Evolutionary conservation across 2,888 invertebrate genomes (phyloP).

Genomic region (Lepas anatifera): DNA sequence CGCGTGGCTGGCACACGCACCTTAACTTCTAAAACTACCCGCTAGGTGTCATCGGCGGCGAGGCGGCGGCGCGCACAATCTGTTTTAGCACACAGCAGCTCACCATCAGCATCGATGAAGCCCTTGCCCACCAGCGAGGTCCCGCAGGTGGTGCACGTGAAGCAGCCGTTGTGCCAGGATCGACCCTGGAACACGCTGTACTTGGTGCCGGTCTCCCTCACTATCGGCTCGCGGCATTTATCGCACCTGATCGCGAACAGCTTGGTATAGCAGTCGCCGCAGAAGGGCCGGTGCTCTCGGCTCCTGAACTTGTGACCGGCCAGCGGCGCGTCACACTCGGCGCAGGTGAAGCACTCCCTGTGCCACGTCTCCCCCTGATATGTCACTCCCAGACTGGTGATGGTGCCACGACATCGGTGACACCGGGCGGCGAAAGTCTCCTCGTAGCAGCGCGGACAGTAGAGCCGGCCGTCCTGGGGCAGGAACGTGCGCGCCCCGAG

Average conservation of each 20-base stretch:
- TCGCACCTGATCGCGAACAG: conserved; percentile 97
- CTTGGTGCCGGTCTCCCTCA: conserved; percentile 85
- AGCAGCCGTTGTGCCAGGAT: conserved; percentile 99
- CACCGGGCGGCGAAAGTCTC: conserved; percentile 99
- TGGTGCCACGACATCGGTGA: conserved; percentile 90
- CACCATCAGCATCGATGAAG: conserved; percentile 94
- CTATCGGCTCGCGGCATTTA: conserved; percentile 93
- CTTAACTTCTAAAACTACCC: too few species aligned
- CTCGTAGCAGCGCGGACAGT: conserved; percentile 97
- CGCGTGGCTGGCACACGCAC: too few species aligned
- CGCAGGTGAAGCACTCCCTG: conserved; percentile 98
- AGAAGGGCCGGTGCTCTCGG: conserved; percentile 97
- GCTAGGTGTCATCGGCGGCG: background rate
- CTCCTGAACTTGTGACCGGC: conserved; percentile 98
- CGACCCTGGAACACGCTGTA: conserved; percentile 99
- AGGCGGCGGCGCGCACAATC: conserved; percentile 66
- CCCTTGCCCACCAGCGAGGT: conserved; percentile 89
- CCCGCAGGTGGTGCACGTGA: conserved; percentile 94
- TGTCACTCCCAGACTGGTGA: conserved; percentile 96
- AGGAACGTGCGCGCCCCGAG: conserved; percentile 99
- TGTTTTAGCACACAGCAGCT: conserved; percentile 98
- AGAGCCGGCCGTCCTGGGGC: conserved; percentile 97
- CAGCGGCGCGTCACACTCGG: conserved; percentile 86
- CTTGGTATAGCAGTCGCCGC: conserved; percentile 98
- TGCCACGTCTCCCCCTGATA: conserved; percentile 99